These are phyloP conservation scores for Zapus hudsonius DNA, from an alignment of 2,113 vertebrate species.

Conservation along the genomic window DNA sequence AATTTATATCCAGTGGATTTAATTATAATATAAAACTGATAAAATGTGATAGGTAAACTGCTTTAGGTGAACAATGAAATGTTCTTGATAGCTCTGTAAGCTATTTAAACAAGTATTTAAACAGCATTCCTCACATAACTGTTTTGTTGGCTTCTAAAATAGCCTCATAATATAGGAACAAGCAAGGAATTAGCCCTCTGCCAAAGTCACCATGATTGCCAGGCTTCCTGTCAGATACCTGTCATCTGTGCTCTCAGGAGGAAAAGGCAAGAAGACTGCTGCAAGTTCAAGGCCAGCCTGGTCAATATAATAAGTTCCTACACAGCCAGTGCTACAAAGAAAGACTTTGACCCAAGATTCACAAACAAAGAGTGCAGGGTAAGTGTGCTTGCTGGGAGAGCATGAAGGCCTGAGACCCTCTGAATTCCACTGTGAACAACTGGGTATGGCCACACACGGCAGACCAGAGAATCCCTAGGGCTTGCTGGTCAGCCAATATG, in stretches of 20 bases:
- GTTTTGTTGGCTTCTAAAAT: constrained; percentile 33
- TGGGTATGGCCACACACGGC: too few species aligned
- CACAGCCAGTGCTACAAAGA: background rate
- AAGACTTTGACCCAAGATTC: background rate
- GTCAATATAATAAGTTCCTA: background rate
- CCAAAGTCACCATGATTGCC: background rate
- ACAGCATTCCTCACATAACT: background rate
- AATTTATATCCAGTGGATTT: background rate
- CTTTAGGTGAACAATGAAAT: constrained; percentile 23
- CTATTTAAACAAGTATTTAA: background rate
- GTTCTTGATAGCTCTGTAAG: background rate
- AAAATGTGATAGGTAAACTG: background rate
- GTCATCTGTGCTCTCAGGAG: background rate
- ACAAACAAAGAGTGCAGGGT: background rate
- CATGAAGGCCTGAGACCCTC: too few species aligned
- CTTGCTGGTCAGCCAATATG: too few species aligned
- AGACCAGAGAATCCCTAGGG: too few species aligned
- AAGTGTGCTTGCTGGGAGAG: too few species aligned
- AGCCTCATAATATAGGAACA: background rate
- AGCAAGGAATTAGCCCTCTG: background rate
- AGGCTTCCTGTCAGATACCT: background rate
- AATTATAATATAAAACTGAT: constrained; percentile 11
- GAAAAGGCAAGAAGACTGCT: background rate
- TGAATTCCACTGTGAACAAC: too few species aligned
- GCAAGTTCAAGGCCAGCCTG: background rate